These are phyloP conservation scores for Xestia ashworthii DNA, from an alignment of 2,888 invertebrate genomes.

Conservation along the genomic window DNA sequence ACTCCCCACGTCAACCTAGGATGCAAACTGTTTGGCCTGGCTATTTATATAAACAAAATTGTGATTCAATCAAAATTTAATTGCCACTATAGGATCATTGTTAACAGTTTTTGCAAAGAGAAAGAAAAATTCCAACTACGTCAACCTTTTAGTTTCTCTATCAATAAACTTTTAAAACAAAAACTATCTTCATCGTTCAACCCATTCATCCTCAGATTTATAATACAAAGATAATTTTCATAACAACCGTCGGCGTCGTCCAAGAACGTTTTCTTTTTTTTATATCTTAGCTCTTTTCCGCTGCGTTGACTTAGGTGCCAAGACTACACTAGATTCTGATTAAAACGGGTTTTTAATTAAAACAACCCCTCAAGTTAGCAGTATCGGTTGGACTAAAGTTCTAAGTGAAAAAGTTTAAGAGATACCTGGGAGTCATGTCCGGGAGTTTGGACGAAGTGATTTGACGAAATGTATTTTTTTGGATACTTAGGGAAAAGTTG, in stretches of 20 bases:
- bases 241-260: slow-evolving; percentile 12
- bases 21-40: neutral
- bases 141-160: neutral
- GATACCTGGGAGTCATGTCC: slow-evolving; percentile 59
- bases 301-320: slow-evolving; percentile 46
- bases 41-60: neutral
- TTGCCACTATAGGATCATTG: no score
- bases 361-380: slow-evolving; percentile 69
- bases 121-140: neutral
- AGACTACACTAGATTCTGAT: slow-evolving; percentile 64
- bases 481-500: slow-evolving; percentile 9
- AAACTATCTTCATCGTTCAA: neutral
- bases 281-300: slow-evolving; percentile 39
- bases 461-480: slow-evolving; percentile 38
- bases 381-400: slow-evolving; percentile 68
- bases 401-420: slow-evolving; percentile 71
- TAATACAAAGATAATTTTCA: slow-evolving; percentile 4
- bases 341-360: slow-evolving; percentile 74
- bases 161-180: neutral
- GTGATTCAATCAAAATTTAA: neutral
- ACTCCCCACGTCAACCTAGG: neutral
- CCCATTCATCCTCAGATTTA: neutral
- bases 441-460: slow-evolving; percentile 33
- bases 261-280: slow-evolving; percentile 20
- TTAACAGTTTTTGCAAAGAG: neutral